These are phyloP conservation scores for Scomberomorus guttatus DNA, from an alignment of 2,797 vertebrate species.

Conservation along the genomic window DNA sequence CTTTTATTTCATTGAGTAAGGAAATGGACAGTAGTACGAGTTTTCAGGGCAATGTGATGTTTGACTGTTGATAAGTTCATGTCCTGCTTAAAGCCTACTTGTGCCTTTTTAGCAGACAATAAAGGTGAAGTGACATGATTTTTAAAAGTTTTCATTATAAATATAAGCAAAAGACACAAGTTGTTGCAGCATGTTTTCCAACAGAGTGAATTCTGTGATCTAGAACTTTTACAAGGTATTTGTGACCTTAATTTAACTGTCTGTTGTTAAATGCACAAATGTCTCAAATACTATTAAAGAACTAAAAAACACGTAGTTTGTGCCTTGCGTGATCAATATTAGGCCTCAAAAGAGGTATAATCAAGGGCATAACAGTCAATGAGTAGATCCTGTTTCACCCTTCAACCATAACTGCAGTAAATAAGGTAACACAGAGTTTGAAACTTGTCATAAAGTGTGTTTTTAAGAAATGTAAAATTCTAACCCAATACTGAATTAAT, in stretches of 20 bases:
- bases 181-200: neutral
- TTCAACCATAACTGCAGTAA: neutral
- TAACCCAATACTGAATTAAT: neutral
- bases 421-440: neutral
- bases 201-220: neutral
- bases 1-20: conserved; percentile 6
- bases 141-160: neutral
- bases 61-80: conserved; percentile 28
- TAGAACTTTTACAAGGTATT: neutral
- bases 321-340: neutral
- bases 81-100: conserved; percentile 42
- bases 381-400: neutral
- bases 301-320: neutral
- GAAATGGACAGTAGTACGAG: neutral
- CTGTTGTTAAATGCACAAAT: neutral
- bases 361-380: neutral
- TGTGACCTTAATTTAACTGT: conserved; percentile 12
- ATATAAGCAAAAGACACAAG: conserved; percentile 2
- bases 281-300: conserved; percentile 18
- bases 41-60: conserved; percentile 22
- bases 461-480: neutral
- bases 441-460: neutral
- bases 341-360: neutral
- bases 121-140: conserved; percentile 26
- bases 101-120: conserved; percentile 69